phyloP scores from a whole-genome alignment of 2,888 invertebrate species.

The Drosophila histrio region DNA sequence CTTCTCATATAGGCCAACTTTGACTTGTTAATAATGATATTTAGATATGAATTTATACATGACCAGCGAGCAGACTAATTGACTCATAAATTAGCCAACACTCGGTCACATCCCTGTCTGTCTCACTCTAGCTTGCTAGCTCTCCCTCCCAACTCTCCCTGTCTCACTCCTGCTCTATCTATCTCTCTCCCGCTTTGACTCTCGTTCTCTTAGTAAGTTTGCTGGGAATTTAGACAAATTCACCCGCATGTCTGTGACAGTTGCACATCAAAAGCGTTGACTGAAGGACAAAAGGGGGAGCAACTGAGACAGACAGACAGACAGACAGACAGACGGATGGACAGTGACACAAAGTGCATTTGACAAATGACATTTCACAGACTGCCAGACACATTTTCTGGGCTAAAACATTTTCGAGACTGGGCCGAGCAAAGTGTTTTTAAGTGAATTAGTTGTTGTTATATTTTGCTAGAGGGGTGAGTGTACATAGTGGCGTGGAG shows the following conservation, averaged over 20 bases:
- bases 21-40: slow-evolving; percentile 40
- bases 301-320: not conserved
- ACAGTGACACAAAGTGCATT: slow-evolving; percentile 79
- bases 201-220: slow-evolving; percentile 12
- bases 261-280: slow-evolving; percentile 64
- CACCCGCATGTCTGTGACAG: slow-evolving; percentile 74
- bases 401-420: slow-evolving; percentile 52
- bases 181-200: not conserved
- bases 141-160: slow-evolving; percentile 1
- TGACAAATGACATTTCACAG: slow-evolving; percentile 83
- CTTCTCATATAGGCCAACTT: not conserved
- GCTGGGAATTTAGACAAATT: slow-evolving; percentile 64
- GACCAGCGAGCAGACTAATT: slow-evolving; percentile 65
- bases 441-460: slow-evolving; percentile 73
- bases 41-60: slow-evolving; percentile 43
- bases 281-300: slow-evolving; percentile 21
- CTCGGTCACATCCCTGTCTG: not conserved
- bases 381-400: slow-evolving; percentile 73
- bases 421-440: slow-evolving; percentile 69
- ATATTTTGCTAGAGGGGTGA: slow-evolving; percentile 15
- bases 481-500: not conserved
- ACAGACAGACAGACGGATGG: slow-evolving; percentile 1
- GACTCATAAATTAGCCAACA: slow-evolving; percentile 68
- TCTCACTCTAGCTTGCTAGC: not conserved
- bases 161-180: not conserved